A percentile compares a stretch with the other conserved stretches of the same genome.
phyloP scores from a whole-genome alignment of 2,113 vertebrate genomes.

The Odobenus rosmarus region DNA sequence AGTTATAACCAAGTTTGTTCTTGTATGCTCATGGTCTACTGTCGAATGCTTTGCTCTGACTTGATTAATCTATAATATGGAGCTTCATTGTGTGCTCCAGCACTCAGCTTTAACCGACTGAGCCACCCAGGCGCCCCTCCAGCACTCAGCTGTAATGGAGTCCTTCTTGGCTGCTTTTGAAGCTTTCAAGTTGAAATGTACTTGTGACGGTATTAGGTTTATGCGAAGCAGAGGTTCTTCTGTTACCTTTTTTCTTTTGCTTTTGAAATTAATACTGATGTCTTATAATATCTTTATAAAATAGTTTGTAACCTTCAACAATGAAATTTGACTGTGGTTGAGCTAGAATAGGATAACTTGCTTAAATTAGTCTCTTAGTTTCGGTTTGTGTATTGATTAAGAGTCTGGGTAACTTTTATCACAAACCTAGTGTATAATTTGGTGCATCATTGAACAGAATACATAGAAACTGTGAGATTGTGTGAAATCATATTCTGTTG shows the following conservation, averaged over 20 bases:
- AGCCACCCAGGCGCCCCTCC: neutral
- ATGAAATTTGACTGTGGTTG: neutral
- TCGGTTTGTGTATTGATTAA: neutral
- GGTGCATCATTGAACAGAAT: neutral
- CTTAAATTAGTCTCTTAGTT: neutral
- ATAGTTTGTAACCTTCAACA: neutral
- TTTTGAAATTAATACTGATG: constrained; percentile 13
- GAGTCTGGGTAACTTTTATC: neutral
- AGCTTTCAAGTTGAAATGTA: neutral
- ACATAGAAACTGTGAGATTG: neutral
- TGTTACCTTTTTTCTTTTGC: neutral
- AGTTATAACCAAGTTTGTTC: neutral
- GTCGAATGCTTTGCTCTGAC: neutral
- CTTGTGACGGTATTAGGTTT: neutral
- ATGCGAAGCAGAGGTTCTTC: neutral
- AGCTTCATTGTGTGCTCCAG: neutral
- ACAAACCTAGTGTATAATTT: neutral
- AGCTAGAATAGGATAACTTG: neutral
- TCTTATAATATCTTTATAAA: constrained; percentile 8
- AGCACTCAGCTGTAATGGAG: neutral
- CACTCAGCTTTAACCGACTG: neutral
- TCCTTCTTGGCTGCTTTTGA: neutral
- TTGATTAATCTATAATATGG: neutral
- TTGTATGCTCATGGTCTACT: neutral
- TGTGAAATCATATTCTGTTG: neutral